A percentile compares a stretch with the other conserved stretches of the same genome.
These are phyloP conservation scores for Mungos mungo DNA, from an alignment of 2,113 vertebrate species.

Conservation along the genomic window DNA sequence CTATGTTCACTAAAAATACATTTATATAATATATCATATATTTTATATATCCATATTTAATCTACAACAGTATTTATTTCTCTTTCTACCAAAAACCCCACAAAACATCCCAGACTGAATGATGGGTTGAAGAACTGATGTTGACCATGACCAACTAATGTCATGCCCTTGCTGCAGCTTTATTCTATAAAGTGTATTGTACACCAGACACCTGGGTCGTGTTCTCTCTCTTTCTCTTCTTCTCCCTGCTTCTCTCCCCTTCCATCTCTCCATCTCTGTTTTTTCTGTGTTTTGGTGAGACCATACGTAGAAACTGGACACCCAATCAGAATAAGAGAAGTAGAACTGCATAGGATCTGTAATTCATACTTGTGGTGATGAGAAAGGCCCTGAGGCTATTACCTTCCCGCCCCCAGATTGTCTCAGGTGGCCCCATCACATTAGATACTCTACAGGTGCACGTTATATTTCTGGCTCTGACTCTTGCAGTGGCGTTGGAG, in stretches of 20 bases:
- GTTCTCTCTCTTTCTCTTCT: background rate
- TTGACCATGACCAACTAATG: background rate
- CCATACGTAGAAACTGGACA: background rate
- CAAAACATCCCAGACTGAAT: background rate
- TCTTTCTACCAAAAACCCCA: background rate
- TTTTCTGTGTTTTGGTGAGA: background rate
- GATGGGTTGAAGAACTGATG: background rate
- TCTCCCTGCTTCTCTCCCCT: background rate
- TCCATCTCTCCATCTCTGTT: background rate
- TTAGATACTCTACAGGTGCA: background rate
- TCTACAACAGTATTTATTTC: background rate
- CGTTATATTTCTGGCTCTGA: background rate
- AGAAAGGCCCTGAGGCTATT: background rate
- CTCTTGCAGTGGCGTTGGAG: background rate
- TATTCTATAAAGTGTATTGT: background rate
- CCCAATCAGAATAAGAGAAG: background rate
- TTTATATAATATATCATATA: too few relatives aligned
- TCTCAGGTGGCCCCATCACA: too few relatives aligned
- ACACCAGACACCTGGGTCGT: background rate
- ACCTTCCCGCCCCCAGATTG: background rate
- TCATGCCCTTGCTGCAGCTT: background rate
- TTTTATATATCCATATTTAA: background rate
- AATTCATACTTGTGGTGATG: background rate
- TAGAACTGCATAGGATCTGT: background rate
- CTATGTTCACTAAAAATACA: background rate